A percentile compares a stretch with the other conserved stretches of the same genome.
Conservation (phyloP, 2,113 vertebrate genomes). For the Chroicocephalus ridibundus region DNA sequence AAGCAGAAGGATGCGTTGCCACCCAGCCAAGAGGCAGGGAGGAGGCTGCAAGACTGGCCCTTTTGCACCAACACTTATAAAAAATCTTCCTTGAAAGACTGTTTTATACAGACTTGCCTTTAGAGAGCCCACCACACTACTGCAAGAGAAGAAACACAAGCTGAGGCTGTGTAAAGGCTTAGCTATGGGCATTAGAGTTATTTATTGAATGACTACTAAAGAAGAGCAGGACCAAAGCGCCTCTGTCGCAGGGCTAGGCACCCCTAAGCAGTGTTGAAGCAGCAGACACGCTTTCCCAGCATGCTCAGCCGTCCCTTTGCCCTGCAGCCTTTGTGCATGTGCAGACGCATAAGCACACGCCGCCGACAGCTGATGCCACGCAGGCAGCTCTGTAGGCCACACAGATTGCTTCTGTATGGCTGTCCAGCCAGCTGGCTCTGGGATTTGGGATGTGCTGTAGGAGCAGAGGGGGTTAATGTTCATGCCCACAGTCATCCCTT, state of each 20-base stretch:
- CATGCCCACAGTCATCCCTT: background rate
- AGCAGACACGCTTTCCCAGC: background rate
- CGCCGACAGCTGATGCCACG: background rate
- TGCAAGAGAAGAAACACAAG: background rate
- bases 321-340: background rate
- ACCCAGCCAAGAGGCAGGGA: background rate
- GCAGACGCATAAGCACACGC: rapidly evolving
- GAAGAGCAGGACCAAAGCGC: slow-evolving; percentile 43
- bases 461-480: background rate
- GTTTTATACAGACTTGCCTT: background rate
- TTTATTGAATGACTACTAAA: slow-evolving; percentile 58
- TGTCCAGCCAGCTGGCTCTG: background rate
- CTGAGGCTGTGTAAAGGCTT: slow-evolving; percentile 3
- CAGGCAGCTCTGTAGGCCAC: background rate
- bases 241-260: background rate
- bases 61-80: slow-evolving; percentile 47
- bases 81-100: background rate
- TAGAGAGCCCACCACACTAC: background rate
- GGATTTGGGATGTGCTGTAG: background rate
- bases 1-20: background rate
- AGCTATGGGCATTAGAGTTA: slow-evolving; percentile 9
- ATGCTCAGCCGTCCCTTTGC: rapidly evolving
- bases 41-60: background rate
- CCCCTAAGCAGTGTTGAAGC: background rate
- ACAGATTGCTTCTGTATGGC: background rate